Evolutionary conservation across 64 coral and sea anemone genomes (phyloP).

Genomic region (Platygyra sinensis): DNA sequence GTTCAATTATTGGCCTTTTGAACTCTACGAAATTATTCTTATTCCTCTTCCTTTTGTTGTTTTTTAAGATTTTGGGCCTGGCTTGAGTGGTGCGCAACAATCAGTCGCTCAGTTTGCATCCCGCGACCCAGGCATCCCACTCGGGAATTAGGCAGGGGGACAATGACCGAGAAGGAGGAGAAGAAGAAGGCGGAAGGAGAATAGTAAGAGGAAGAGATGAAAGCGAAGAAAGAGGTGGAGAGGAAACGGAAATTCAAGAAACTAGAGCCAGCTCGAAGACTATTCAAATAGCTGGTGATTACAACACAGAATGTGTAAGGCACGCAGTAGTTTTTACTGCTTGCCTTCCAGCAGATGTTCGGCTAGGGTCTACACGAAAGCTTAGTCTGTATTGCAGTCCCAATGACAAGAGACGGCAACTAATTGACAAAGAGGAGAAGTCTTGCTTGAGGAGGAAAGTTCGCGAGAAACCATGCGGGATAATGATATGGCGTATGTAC

Average conservation of each 20-base stretch:
- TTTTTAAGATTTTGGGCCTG: background rate
- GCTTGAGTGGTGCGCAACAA: background rate
- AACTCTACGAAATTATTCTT: too few relatives aligned
- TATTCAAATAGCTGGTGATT: background rate
- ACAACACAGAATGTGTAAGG: background rate
- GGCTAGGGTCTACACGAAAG: background rate
- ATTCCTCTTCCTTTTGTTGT: background rate
- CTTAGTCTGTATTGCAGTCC: background rate
- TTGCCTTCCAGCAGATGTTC: background rate
- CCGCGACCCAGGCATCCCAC: too few relatives aligned
- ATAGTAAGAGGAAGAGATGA: too few relatives aligned
- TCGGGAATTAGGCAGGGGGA: too few relatives aligned
- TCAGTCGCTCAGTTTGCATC: background rate
- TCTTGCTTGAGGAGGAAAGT: background rate
- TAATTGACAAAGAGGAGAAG: background rate
- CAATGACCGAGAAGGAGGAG: too few relatives aligned
- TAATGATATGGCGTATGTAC: background rate
- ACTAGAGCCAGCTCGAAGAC: too few relatives aligned
- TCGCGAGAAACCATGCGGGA: background rate
- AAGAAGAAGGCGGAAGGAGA: too few relatives aligned
- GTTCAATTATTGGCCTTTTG: too few relatives aligned
- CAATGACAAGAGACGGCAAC: background rate
- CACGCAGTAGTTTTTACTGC: slow-evolving; percentile 15
- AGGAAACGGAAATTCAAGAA: too few relatives aligned
- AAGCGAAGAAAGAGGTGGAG: too few relatives aligned